Conservation (phyloP, 2,888 invertebrate genomes). For the Calameuta pallipes region DNA sequence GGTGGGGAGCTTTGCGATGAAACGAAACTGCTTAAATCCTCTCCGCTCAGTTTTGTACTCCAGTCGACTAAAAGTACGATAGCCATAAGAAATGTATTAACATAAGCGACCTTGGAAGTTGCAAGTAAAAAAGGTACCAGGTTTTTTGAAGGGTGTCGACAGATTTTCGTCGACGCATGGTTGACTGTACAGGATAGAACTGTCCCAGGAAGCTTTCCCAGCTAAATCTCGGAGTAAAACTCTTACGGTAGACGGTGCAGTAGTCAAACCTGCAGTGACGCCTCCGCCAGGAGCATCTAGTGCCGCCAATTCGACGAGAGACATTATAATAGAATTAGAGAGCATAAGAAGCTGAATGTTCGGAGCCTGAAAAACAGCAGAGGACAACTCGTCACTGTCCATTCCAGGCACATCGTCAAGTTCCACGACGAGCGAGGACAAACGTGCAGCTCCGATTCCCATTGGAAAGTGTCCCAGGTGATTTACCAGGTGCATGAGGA, state of each 20-base stretch:
- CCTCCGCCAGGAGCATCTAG: slow-evolving; percentile 84
- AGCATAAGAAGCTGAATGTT: slow-evolving; percentile 88
- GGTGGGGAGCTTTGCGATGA: slow-evolving; percentile 69
- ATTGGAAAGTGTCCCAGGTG: slow-evolving; percentile 96
- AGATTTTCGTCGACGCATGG: slow-evolving; percentile 65
- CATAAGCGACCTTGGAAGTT: background rate
- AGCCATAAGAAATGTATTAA: background rate
- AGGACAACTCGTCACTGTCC: slow-evolving; percentile 79
- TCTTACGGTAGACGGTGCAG: slow-evolving; percentile 72
- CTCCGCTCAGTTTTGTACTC: slow-evolving; percentile 41
- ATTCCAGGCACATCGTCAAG: slow-evolving; percentile 87
- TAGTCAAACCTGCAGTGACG: slow-evolving; percentile 69
- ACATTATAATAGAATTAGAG: slow-evolving; percentile 84
- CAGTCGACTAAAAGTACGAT: slow-evolving; percentile 35
- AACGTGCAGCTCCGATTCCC: slow-evolving; percentile 87
- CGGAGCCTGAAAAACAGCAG: slow-evolving; percentile 85
- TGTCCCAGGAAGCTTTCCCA: slow-evolving; percentile 97
- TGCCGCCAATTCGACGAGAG: slow-evolving; percentile 89
- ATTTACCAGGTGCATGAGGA: slow-evolving; percentile 88
- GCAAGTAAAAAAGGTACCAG: slow-evolving; percentile 34
- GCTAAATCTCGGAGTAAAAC: slow-evolving; percentile 89
- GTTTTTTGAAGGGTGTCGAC: slow-evolving; percentile 40
- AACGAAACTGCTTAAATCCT: slow-evolving; percentile 51
- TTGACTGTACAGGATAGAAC: slow-evolving; percentile 87
- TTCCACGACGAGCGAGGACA: slow-evolving; percentile 91